Conservation (phyloP, 2,888 invertebrate genomes). For the Tyria jacobaeae region DNA sequence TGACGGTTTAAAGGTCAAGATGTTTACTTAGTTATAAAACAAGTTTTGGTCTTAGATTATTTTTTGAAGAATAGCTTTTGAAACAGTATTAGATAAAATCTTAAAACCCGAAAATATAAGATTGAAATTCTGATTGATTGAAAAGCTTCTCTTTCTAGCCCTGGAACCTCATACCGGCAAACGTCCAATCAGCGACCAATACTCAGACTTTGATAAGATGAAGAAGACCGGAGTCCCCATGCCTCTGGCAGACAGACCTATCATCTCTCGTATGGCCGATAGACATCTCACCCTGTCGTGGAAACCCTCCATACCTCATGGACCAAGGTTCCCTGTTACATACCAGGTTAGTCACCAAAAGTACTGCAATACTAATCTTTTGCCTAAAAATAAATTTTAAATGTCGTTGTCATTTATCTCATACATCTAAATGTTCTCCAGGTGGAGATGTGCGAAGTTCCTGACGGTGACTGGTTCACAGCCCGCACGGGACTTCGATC, state of each 20-base stretch:
- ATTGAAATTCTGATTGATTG: not conserved
- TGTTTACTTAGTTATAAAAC: not conserved
- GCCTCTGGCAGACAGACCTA: conserved; percentile 95
- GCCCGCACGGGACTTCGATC: conserved; percentile 94
- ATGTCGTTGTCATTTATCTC: not conserved
- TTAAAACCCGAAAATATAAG: not conserved
- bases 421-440: conserved; percentile 41
- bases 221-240: conserved; percentile 94
- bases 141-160: conserved; percentile 70
- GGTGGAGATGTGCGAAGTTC: conserved; percentile 96
- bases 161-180: conserved; percentile 89
- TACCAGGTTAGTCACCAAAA: conserved; percentile 92
- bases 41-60: not conserved
- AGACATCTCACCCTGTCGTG: conserved; percentile 95
- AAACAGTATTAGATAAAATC: not conserved
- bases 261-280: conserved; percentile 97
- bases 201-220: conserved; percentile 93
- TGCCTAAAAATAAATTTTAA: not conserved
- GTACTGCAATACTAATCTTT: no score
- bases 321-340: conserved; percentile 95
- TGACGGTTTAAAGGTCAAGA: not conserved
- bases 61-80: not conserved
- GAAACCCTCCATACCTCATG: conserved; percentile 96
- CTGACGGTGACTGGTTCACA: conserved; percentile 97
- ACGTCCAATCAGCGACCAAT: conserved; percentile 91